These are phyloP conservation scores for Furcula furcula DNA, from an alignment of 2,888 invertebrate species.

Conservation along the genomic window DNA sequence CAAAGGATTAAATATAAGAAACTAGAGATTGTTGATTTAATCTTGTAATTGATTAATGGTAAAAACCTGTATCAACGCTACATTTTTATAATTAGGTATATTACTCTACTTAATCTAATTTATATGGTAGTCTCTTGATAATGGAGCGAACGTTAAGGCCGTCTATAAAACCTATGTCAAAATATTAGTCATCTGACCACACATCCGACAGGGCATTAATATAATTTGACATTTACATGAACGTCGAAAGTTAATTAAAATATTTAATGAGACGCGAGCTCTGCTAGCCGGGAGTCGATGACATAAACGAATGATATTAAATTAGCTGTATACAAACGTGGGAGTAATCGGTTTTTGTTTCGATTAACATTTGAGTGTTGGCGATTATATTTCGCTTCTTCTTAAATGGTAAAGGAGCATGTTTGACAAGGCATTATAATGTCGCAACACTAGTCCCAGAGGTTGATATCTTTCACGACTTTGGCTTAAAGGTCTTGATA, in stretches of 20 bases:
- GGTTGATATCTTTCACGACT: neutral
- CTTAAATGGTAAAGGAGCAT: neutral
- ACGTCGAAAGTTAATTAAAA: constrained; percentile 74
- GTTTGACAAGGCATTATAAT: neutral
- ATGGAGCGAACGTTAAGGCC: constrained; percentile 16
- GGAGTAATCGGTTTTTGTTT: constrained; percentile 50
- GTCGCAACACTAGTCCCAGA: neutral
- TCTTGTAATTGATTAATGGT: too few relatives aligned
- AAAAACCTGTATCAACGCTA: neutral
- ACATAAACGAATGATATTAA: constrained; percentile 75
- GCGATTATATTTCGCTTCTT: constrained; percentile 7
- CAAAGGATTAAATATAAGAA: too few relatives aligned
- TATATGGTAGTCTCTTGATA: constrained; percentile 5
- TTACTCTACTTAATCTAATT: constrained; percentile 5
- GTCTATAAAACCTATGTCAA: constrained; percentile 35
- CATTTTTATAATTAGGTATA: neutral
- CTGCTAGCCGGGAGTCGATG: constrained; percentile 62
- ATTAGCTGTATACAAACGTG: constrained; percentile 65
- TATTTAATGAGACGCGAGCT: constrained; percentile 71
- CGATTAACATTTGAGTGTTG: constrained; percentile 38
- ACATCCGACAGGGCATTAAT: constrained; percentile 47
- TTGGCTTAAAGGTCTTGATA: too few relatives aligned
- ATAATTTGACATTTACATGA: constrained; percentile 61
- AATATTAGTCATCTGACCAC: constrained; percentile 44
- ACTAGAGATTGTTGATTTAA: too few relatives aligned